phyloP scores from a whole-genome alignment of 2,888 invertebrate genomes.

The Pediacus dermestoides region DNA sequence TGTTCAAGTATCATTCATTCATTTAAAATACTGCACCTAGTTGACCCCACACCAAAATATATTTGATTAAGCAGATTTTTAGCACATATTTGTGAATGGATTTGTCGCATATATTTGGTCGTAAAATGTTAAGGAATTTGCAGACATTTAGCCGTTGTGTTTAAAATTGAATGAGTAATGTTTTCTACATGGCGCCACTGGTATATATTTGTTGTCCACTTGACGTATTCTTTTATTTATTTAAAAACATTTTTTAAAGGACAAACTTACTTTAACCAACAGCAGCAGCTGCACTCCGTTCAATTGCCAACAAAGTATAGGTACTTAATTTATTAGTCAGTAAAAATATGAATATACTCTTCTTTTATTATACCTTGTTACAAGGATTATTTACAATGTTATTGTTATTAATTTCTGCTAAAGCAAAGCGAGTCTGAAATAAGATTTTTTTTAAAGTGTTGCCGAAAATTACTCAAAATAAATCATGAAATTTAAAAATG shows the following conservation, averaged over 20 bases:
- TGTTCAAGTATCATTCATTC: constrained; percentile 2
- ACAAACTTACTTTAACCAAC: constrained; percentile 1
- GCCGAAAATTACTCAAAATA: too few species aligned
- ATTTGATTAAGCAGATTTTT: constrained; percentile 1
- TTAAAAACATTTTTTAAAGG: constrained; percentile 5
- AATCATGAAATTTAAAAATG: too few species aligned
- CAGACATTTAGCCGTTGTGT: background rate
- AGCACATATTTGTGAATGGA: constrained; percentile 2
- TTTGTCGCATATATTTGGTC: background rate
- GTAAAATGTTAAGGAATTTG: too few species aligned
- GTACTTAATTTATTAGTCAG: too few species aligned
- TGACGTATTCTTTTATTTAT: constrained; percentile 1
- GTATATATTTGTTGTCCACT: constrained; percentile 7
- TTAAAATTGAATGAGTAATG: constrained; percentile 5
- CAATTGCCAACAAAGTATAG: too few species aligned
- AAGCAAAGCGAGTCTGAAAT: too few species aligned
- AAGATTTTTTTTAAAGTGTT: too few species aligned
- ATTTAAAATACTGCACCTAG: constrained; percentile 5
- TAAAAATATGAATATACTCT: too few species aligned
- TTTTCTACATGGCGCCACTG: constrained; percentile 6
- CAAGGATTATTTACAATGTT: too few species aligned
- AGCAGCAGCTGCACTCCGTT: background rate
- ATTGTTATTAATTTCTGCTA: too few species aligned
- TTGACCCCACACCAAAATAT: too few species aligned
- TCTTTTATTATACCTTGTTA: too few species aligned